Evolutionary conservation across 2,888 invertebrate species (phyloP).

Genomic region (Ormyrus rosae): DNA sequence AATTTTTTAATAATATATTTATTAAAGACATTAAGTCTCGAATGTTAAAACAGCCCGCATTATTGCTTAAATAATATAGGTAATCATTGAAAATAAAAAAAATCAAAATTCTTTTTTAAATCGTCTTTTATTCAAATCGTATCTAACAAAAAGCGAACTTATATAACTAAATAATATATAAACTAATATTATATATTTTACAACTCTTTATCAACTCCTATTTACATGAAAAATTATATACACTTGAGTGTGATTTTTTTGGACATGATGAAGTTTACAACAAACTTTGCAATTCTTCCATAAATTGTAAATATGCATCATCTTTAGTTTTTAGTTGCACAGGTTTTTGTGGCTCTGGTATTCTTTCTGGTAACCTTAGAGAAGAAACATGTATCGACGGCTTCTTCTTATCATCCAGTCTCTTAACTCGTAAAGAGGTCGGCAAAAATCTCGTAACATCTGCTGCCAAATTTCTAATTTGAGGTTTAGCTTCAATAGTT

Average conservation of each 20-base stretch:
- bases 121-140: neutral
- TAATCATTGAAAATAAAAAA: too few species aligned
- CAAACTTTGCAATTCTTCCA: constrained; percentile 98
- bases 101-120: too few species aligned
- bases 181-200: constrained; percentile 18
- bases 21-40: too few species aligned
- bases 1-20: too few species aligned
- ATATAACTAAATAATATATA: neutral
- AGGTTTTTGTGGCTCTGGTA: constrained; percentile 73
- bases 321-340: constrained; percentile 86
- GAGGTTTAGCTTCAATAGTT: constrained; percentile 97
- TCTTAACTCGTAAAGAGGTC: constrained; percentile 92
- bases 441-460: constrained; percentile 98
- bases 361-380: constrained; percentile 76
- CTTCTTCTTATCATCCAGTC: constrained; percentile 85
- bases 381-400: constrained; percentile 73
- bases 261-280: constrained; percentile 74
- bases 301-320: constrained; percentile 98
- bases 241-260: neutral
- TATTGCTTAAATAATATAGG: too few species aligned
- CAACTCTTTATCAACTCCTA: neutral
- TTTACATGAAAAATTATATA: too few species aligned
- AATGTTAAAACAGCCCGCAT: too few species aligned
- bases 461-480: constrained; percentile 93
- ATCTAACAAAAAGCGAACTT: constrained; percentile 17